phyloP scores from a whole-genome alignment of 1,140 invertebrate genomes.

The Meloidogyne chitwoodi region DNA sequence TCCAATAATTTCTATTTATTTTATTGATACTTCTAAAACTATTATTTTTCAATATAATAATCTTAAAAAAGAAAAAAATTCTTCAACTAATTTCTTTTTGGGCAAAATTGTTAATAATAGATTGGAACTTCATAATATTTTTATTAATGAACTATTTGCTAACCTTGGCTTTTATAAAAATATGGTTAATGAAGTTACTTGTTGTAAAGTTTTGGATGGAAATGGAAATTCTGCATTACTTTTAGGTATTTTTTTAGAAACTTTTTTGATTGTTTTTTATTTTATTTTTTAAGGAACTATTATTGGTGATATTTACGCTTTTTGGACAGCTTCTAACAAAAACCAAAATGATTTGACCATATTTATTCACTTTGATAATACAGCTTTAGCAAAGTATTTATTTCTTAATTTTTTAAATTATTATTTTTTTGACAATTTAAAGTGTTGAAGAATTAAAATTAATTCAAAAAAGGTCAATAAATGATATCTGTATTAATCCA shows the following conservation, averaged over 20 bases:
- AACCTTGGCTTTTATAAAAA: no score
- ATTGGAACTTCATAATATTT: background rate
- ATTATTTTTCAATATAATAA: constrained; percentile 21
- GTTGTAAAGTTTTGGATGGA: constrained; percentile 18
- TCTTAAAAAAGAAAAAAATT: background rate
- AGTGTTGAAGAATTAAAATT: background rate
- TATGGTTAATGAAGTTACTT: background rate
- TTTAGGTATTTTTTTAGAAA: constrained; percentile 21
- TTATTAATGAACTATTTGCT: no score
- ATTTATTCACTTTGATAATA: constrained; percentile 25
- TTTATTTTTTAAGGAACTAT: constrained; percentile 23
- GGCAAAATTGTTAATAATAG: background rate
- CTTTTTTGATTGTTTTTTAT: background rate
- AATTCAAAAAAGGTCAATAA: constrained; percentile 7
- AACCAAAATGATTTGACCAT: background rate
- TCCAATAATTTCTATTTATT: constrained; percentile 24
- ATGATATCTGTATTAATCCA: background rate
- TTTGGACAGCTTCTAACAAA: constrained; percentile 1
- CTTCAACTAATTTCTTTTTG: background rate
- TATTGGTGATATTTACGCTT: constrained; percentile 28
- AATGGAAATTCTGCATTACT: constrained; percentile 25
- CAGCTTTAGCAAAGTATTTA: constrained; percentile 2
- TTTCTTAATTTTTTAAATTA: background rate
- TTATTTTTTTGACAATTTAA: background rate
- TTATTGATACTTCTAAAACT: constrained; percentile 13